A percentile compares a stretch with the other conserved stretches of the same genome.
phyloP scores from a whole-genome alignment of 2,113 vertebrate genomes.

The Laticauda laticaudata region DNA sequence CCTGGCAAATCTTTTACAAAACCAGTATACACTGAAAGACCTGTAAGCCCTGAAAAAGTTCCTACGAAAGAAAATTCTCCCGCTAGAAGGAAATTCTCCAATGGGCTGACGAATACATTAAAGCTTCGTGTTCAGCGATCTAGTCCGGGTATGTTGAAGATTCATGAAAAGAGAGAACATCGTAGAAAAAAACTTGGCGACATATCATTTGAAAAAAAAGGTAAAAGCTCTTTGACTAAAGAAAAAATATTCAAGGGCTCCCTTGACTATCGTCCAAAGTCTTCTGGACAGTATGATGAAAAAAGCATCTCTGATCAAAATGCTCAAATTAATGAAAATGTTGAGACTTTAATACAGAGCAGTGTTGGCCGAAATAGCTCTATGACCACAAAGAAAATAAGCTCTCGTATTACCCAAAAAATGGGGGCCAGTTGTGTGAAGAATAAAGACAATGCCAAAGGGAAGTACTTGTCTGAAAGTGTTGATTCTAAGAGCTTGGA shows the following conservation, averaged over 20 bases:
- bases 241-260: conserved; percentile 38
- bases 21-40: conserved; percentile 34
- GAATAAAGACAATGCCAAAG: conserved; percentile 3
- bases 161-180: conserved; percentile 73
- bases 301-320: conserved; percentile 37
- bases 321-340: conserved; percentile 60
- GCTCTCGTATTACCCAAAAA: conserved; percentile 8
- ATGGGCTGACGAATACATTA: conserved; percentile 84
- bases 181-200: conserved; percentile 63
- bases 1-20: conserved; percentile 36
- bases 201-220: conserved; percentile 41
- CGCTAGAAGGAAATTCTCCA: conserved; percentile 71
- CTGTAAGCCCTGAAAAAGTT: conserved; percentile 35
- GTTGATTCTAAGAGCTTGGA: conserved; percentile 15
- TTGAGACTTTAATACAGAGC: conserved; percentile 63
- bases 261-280: conserved; percentile 26
- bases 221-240: conserved; percentile 39
- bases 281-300: conserved; percentile 20
- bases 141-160: conserved; percentile 63
- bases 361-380: conserved; percentile 9
- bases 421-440: background rate
- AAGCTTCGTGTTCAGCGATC: conserved; percentile 78
- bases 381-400: background rate
- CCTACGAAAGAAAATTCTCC: conserved; percentile 36
- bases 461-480: background rate